A percentile compares a stretch with the other conserved stretches of the same genome.
phyloP scores from a whole-genome alignment of 1,140 invertebrate genomes.

The Dolichoris vasculosae region DNA sequence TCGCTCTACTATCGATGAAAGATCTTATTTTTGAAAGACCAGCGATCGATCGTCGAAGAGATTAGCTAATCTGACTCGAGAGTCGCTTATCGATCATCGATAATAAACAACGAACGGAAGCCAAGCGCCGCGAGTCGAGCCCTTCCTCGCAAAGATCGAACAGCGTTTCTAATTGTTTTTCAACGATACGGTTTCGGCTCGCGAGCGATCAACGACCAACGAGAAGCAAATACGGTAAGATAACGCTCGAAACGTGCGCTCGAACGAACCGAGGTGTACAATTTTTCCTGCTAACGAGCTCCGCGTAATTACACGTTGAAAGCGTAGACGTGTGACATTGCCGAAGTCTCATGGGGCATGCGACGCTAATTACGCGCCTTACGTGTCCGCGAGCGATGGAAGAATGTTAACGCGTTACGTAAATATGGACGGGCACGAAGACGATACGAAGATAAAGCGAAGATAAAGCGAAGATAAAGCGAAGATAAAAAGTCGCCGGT shows the following conservation, averaged over 20 bases:
- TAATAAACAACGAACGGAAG: not conserved
- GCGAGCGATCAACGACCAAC: not conserved
- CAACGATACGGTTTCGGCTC: constrained; percentile 1
- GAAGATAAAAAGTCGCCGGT: not conserved
- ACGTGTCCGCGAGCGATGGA: not conserved
- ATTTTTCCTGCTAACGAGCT: constrained; percentile 30
- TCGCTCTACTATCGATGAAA: no score
- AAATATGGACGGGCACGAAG: not conserved
- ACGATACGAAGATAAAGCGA: not conserved
- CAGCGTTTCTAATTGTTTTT: not conserved
- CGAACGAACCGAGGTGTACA: constrained; percentile 11
- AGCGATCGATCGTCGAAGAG: not conserved
- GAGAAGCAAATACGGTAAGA: constrained; percentile 14
- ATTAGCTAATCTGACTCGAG: no score
- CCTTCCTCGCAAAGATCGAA: no score
- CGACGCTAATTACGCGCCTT: constrained; percentile 19
- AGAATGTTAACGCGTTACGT: not conserved
- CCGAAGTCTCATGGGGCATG: constrained; percentile 22
- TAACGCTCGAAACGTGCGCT: constrained; percentile 29
- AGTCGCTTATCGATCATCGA: not conserved
- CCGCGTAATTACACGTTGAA: constrained; percentile 27
- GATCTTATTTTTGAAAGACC: no score
- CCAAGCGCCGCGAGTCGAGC: not conserved
- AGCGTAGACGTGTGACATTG: constrained; percentile 31
- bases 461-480: not conserved